Base-by-base conservation (phyloP, 2,797 vertebrate species). In the Benthosema pterotum region DNA sequence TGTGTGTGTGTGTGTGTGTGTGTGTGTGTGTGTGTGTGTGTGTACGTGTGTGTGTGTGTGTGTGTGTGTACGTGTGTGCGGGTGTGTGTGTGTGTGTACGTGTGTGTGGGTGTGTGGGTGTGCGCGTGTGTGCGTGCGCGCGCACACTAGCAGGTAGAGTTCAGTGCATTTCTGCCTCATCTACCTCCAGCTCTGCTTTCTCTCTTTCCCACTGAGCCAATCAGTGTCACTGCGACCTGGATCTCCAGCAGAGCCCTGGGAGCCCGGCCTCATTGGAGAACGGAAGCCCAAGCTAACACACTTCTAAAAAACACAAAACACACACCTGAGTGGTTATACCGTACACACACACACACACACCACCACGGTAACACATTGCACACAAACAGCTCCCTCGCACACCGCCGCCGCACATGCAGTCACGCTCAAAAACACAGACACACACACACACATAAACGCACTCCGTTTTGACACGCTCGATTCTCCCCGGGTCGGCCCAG, bases 81-180 rank as follows among this genome's bases (percentile, higher is more conserved):
- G 28, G 19, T 42, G 7, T 55, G 4, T 53, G 16, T 50, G 67
- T 63, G 66, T 57, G 12, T 53, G 8, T 52, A 57, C 32, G 12
- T 15, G 22, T 0, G 3, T 45, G 17, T 55, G 57, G 8, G 42
- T 43, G 12, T 25, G 43, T 19, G 43, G 9, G 42, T 17, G 42
- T 5, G 22, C 52, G 71, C 54, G 42, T 55, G 57, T 25, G 42
- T 28, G 16, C 63, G 52, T 56, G 25, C 38, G 15, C 9, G 28
- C 2, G 9, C 9, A 22, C 6, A 50, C 56, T 15, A n/a, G 59
- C 68, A 64, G 77, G 77, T 84, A 76, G 84, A 74, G 67, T 83
- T 85, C 75, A 74, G 85, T 88, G 87, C 79, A 82, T 84, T 89
- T 89, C 79, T 78, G 77, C 80, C 78, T 83, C 82, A 83, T 91